Percentiles rank a stretch among this genome's conserved stretches.
Conservation (phyloP, 2,797 vertebrate genomes). For the Esox lucius region DNA sequence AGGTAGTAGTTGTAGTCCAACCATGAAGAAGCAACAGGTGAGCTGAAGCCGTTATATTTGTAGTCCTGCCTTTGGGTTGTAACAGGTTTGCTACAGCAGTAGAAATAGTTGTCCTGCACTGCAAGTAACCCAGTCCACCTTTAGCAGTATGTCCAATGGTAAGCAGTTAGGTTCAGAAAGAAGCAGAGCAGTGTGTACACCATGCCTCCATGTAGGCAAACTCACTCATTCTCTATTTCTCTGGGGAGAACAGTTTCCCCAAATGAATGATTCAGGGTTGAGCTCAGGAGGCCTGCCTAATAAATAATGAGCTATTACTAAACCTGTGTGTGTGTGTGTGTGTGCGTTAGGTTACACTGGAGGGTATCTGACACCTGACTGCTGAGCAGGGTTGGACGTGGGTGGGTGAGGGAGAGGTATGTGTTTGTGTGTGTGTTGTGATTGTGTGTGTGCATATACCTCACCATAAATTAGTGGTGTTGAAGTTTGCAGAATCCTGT, state of each 20-base stretch:
- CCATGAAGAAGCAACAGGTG: too few relatives aligned
- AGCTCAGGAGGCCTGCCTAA: constrained; percentile 86
- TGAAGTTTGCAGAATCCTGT: not conserved
- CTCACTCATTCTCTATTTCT: constrained; percentile 42
- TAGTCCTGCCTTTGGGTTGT: too few relatives aligned
- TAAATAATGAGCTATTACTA: constrained; percentile 93
- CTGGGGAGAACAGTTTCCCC: constrained; percentile 75
- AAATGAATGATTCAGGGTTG: constrained; percentile 93
- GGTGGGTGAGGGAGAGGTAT: constrained; percentile 46
- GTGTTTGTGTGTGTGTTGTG: constrained; percentile 8
- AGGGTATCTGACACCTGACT: constrained; percentile 70
- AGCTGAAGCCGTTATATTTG: too few relatives aligned
- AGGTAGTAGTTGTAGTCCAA: too few relatives aligned
- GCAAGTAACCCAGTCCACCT: not conserved
- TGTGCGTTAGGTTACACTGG: constrained; percentile 71
- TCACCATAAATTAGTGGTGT: constrained; percentile 20
- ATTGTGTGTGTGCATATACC: constrained; percentile 8
- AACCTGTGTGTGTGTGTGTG: constrained; percentile 62
- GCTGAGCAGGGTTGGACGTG: constrained; percentile 34
- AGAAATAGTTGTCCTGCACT: constrained; percentile 2
- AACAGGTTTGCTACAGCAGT: too few relatives aligned
- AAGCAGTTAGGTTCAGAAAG: constrained; percentile 19
- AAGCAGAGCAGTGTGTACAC: constrained; percentile 31
- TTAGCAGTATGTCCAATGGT: constrained; percentile 46
- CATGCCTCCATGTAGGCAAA: constrained; percentile 57